Base-by-base conservation (phyloP, 1,140 invertebrate species). In the Lordiphosa mommai region DNA sequence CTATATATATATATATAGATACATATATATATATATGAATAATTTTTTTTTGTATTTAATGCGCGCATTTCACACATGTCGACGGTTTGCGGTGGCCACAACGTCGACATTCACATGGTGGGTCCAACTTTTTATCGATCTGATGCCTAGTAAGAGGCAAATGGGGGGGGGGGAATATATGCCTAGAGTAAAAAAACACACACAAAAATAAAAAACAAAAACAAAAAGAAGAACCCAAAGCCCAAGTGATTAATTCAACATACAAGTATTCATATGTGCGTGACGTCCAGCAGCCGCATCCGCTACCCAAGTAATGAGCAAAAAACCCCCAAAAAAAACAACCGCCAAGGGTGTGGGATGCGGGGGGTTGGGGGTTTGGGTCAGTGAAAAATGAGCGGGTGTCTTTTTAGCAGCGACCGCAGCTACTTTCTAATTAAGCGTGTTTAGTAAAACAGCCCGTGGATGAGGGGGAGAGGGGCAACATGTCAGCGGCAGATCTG, bases 171-270 rank as follows among this genome's bases (percentile, higher is more conserved):
- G 17, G 13, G 46, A 8, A 16, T 70, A 80, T 70, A 82, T 51
- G 74, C 69, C 73, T 79, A 79, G 73, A 65, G 46, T 57, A 40
- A 53, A 66, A 70, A 61, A 13, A 29, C 33, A 29, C 10, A 16
- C 47, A 17, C 12, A 57, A 48, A 66, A 34, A 41, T 13, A 53
- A 61, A 64, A n/a, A n/a, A n/a, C n/a, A n/a, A n/a, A n/a, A n/a
- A 50, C 37, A 48, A 36, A 16, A 20, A 49, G 44, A 37, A 23
- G 32, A 56, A 30, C 70, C 70, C 55, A 63, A 72, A 82, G 51
- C 77, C 77, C 77, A 72, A 72, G 77, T 82, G 77, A 82, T 82
- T 82, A 82, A 82, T 82, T 84, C 77, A 72, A 61, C 63, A 84
- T 72, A 63, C 63, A 63, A 66, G 57, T 66, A 82, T 82, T 82